Evolutionary conservation across 35 echinoderm and acorn worm genomes (phyloP).

Genomic region (Amphiura filiformis): DNA sequence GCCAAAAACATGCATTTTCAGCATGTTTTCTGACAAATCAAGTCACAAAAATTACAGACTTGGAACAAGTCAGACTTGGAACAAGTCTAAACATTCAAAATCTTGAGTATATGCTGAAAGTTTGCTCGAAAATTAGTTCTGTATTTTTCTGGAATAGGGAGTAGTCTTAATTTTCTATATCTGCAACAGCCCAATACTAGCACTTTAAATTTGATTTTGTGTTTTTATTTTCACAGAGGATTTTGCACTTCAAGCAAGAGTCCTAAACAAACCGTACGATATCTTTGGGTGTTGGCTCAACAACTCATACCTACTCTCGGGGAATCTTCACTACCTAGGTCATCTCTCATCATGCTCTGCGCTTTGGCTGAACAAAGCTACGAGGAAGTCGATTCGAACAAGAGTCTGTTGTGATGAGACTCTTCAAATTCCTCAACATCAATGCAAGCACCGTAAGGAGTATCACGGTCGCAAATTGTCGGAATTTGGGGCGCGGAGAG

Average conservation of each 20-base stretch:
- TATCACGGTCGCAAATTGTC: constrained; percentile 73
- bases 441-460: constrained; percentile 74
- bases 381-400: constrained; percentile 69
- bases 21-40: no score
- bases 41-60: no score
- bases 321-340: constrained; percentile 78
- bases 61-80: no score
- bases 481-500: constrained; percentile 53
- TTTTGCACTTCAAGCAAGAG: constrained; percentile 73
- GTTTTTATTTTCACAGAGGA: constrained; percentile 54
- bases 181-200: no score
- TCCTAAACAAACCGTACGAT: constrained; percentile 80
- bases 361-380: constrained; percentile 81
- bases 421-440: constrained; percentile 83
- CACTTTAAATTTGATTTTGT: not conserved
- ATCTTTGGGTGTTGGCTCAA: constrained; percentile 86
- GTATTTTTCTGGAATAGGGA: no score
- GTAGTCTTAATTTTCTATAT: no score
- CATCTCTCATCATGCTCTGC: constrained; percentile 80
- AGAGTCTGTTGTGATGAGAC: constrained; percentile 76
- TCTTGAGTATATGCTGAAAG: no score
- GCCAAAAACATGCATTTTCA: no score
- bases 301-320: constrained; percentile 64
- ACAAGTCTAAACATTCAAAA: no score
- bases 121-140: no score